phyloP scores from a whole-genome alignment of 2,797 vertebrate species.

The Lindbergichthys nudifrons region DNA sequence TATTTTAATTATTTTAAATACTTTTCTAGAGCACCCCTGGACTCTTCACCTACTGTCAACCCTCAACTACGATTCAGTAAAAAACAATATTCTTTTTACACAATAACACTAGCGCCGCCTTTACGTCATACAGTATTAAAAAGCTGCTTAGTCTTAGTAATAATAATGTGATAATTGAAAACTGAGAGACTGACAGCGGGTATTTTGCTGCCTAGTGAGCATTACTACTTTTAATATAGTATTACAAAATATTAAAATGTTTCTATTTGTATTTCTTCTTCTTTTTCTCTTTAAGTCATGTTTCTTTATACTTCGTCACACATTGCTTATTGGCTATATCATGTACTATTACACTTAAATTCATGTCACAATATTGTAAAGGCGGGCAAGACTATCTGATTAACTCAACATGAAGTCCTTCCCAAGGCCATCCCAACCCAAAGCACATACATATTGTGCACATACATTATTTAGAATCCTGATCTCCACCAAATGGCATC shows the following conservation, averaged over 20 bases:
- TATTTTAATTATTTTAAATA: background rate
- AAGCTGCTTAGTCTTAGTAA: background rate
- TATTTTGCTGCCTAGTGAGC: background rate
- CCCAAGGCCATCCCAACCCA: constrained; percentile 27
- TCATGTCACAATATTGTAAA: constrained; percentile 31
- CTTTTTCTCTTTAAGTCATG: background rate
- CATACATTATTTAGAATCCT: constrained; percentile 40
- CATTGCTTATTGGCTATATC: background rate
- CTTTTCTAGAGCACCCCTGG: background rate
- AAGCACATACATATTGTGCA: constrained; percentile 53
- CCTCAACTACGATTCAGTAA: background rate
- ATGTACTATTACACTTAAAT: background rate
- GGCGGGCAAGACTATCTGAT: constrained; percentile 24
- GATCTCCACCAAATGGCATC: constrained; percentile 55
- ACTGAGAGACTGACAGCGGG: background rate
- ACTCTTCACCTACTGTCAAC: background rate
- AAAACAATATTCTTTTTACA: background rate
- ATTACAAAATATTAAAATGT: background rate
- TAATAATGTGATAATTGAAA: background rate
- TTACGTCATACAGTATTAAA: background rate
- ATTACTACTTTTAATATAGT: background rate
- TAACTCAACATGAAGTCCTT: constrained; percentile 37
- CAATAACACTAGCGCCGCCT: background rate
- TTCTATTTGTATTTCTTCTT: background rate
- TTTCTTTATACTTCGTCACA: background rate